Evolutionary conservation across 2,888 invertebrate species (phyloP).

Genomic region (Aphrophora alni): DNA sequence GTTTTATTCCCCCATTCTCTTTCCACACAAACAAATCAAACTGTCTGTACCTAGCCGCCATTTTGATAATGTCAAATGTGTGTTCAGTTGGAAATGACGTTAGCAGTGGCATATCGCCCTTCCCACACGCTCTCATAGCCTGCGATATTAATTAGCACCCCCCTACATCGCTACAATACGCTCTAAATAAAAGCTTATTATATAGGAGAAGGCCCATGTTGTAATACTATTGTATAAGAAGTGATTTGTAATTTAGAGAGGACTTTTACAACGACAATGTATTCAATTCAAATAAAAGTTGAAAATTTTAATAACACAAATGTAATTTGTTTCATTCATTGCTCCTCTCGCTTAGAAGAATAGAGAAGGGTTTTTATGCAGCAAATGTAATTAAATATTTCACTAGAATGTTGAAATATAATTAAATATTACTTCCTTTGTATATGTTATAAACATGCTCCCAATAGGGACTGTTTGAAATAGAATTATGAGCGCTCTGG

Average conservation of each 20-base stretch:
- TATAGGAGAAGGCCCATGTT: neutral
- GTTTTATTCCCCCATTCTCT: neutral
- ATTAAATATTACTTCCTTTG: neutral
- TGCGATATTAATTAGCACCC: neutral
- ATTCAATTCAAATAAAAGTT: neutral
- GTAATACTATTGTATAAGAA: neutral
- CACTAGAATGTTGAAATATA: neutral
- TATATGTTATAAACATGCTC: neutral
- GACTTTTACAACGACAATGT: neutral
- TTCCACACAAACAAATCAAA: neutral
- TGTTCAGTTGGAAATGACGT: conserved; percentile 1
- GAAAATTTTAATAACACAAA: neutral
- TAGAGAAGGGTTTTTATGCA: neutral
- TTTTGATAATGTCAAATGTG: neutral
- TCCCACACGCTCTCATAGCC: neutral
- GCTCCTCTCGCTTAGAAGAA: neutral
- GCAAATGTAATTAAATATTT: neutral
- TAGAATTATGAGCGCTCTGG: neutral
- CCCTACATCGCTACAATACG: neutral
- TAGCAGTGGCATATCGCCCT: conserved; percentile 6
- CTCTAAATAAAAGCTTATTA: neutral
- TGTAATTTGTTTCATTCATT: neutral
- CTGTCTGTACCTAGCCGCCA: neutral
- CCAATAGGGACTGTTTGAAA: neutral
- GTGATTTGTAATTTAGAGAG: neutral